These are phyloP conservation scores for Cettia cetti DNA, from an alignment of 2,113 vertebrate genomes.

Conservation along the genomic window DNA sequence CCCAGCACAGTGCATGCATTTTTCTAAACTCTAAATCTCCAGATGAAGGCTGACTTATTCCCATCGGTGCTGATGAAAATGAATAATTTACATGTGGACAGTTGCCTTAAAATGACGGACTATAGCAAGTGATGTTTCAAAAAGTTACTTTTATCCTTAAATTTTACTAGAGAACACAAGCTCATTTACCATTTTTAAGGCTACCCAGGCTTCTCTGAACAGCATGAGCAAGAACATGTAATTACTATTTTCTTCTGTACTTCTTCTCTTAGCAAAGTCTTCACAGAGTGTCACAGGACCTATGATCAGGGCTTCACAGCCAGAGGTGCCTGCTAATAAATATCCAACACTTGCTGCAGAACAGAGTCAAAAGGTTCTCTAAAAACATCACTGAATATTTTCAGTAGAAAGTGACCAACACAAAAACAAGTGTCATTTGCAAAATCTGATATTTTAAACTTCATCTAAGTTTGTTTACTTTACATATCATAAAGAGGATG, in stretches of 20 bases:
- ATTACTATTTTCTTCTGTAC: not conserved
- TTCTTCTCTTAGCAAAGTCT: not conserved
- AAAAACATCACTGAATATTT: not conserved
- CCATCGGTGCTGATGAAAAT: not conserved
- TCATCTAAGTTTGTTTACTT: not conserved
- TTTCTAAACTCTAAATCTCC: not conserved
- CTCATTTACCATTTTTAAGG: not conserved
- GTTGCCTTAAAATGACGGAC: not conserved
- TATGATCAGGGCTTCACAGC: fast-evolving
- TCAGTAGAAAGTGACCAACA: not conserved
- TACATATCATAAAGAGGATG: not conserved
- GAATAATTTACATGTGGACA: not conserved
- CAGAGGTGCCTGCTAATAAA: fast-evolving
- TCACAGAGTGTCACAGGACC: not conserved
- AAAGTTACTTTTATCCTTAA: not conserved
- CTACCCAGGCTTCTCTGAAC: not conserved
- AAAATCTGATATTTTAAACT: not conserved
- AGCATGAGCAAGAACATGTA: not conserved
- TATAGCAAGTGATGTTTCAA: not conserved
- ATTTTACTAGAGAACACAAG: not conserved
- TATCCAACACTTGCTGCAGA: not conserved
- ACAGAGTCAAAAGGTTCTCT: not conserved
- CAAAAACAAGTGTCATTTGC: fast-evolving
- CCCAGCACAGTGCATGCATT: not conserved
- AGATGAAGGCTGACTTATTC: not conserved